Conservation (phyloP, 2,797 vertebrate genomes). For the Onychomys leucogaster region DNA sequence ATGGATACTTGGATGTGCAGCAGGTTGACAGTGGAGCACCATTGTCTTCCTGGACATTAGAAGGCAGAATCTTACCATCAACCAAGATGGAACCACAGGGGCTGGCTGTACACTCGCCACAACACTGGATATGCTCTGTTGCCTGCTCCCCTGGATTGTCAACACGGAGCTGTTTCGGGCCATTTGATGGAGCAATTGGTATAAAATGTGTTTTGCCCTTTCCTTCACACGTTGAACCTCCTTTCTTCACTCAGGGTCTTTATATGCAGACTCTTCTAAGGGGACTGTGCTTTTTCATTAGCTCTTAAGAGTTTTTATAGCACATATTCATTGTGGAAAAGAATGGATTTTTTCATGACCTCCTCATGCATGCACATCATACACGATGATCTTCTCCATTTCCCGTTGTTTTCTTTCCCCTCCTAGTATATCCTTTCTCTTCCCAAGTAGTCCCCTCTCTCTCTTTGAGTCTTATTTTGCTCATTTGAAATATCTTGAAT, state of each 20-base stretch:
- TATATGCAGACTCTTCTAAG: not conserved
- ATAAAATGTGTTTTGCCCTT: not conserved
- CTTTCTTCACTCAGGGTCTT: not conserved
- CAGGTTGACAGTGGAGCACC: not conserved
- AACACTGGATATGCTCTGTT: not conserved
- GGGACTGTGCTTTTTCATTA: not conserved
- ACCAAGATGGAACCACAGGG: not conserved
- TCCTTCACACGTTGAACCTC: not conserved
- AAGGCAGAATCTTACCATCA: not conserved
- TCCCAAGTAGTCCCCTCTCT: not conserved
- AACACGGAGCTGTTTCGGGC: not conserved
- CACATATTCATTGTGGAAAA: not conserved
- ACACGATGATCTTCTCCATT: not conserved
- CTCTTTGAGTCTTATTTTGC: not conserved
- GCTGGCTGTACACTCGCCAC: not conserved
- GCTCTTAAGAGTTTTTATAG: not conserved
- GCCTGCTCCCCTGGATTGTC: not conserved
- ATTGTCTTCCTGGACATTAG: not conserved
- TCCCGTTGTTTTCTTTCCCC: not conserved
- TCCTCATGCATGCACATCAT: not conserved
- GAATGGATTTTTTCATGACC: not conserved
- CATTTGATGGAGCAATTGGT: not conserved
- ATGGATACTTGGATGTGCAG: not conserved
- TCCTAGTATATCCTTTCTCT: not conserved
- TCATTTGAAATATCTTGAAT: not conserved